Evolutionary conservation across 2,888 invertebrate genomes (phyloP).

Genomic region (Selenia dentaria): DNA sequence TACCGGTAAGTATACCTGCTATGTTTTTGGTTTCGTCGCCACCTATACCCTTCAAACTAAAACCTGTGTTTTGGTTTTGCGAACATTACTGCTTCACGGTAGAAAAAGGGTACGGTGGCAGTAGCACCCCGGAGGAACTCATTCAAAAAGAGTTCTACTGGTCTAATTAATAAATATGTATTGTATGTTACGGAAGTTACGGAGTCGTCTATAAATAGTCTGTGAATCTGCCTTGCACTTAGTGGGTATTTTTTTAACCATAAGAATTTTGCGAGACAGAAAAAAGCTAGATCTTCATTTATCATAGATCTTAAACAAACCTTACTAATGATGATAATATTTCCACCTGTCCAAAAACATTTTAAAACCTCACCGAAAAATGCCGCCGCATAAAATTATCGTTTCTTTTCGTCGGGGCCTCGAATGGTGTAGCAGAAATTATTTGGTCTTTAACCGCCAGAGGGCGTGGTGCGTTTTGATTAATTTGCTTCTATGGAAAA

Average conservation of each 20-base stretch:
- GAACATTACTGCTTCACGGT: no score
- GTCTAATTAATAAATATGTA: no score
- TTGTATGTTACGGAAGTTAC: no score
- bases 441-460: constrained; percentile 81
- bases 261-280: not conserved
- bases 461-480: constrained; percentile 73
- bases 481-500: constrained; percentile 80
- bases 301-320: constrained; percentile 3
- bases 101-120: no score
- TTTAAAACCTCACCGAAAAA: constrained; percentile 50
- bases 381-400: constrained; percentile 76
- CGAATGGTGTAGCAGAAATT: constrained; percentile 76
- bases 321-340: constrained; percentile 30
- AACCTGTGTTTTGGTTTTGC: no score
- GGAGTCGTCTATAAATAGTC: no score
- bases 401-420: constrained; percentile 58
- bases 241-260: not conserved
- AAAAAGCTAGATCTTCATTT: not conserved
- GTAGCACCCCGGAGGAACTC: no score
- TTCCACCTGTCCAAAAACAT: constrained; percentile 60
- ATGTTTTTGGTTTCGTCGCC: no score
- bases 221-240: no score
- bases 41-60: no score
- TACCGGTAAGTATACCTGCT: no score
- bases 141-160: no score